A percentile compares a stretch with the other conserved stretches of the same genome.
Conservation (phyloP, 2,888 invertebrate genomes). For the Drosophila austrosaltans region DNA sequence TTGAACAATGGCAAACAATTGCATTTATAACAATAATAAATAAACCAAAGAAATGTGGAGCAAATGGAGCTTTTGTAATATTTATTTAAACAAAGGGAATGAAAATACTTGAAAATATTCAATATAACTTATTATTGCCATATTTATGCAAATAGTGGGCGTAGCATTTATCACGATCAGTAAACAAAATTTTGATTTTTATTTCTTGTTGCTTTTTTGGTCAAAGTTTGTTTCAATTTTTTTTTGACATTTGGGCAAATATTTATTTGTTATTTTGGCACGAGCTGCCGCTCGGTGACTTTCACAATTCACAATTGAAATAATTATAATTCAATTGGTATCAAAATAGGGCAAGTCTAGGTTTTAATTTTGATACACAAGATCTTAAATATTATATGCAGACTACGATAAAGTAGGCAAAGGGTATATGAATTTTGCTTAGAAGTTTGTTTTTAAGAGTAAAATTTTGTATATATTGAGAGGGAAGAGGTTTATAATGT, state of each 20-base stretch:
- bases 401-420: not conserved
- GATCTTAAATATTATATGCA: not conserved
- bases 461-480: too few relatives aligned
- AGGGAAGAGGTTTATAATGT: too few relatives aligned
- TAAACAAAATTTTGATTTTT: constrained; percentile 60
- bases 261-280: constrained; percentile 47
- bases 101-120: constrained; percentile 40
- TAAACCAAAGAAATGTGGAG: constrained; percentile 16
- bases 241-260: constrained; percentile 15
- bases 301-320: constrained; percentile 54
- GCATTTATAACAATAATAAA: constrained; percentile 38
- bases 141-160: constrained; percentile 63
- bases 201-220: constrained; percentile 30
- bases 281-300: constrained; percentile 48
- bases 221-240: constrained; percentile 32
- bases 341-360: not conserved
- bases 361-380: not conserved
- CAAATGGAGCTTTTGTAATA: constrained; percentile 24
- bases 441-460: too few relatives aligned
- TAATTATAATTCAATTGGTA: constrained; percentile 6
- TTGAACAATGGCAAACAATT: constrained; percentile 15
- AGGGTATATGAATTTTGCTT: not conserved
- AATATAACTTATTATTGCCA: constrained; percentile 44
- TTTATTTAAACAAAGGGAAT: constrained; percentile 20
- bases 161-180: constrained; percentile 69